phyloP scores from a whole-genome alignment of 1,140 invertebrate species.

The Hylaeus anthracinus region DNA sequence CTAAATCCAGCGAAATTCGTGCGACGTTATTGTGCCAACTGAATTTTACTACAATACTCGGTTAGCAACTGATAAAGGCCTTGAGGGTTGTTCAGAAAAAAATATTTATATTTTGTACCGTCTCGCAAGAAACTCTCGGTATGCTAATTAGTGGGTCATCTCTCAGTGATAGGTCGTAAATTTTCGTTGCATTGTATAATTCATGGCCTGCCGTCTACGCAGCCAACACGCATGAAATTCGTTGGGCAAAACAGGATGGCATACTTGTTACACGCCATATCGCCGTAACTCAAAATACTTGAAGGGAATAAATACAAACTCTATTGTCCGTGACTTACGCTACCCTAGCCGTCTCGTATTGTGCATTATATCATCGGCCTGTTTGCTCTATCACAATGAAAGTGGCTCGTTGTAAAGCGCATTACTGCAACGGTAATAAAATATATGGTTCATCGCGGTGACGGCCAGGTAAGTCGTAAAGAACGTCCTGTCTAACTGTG shows the following conservation, averaged over 20 bases:
- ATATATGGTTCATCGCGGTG: constrained; percentile 43
- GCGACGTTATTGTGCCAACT: no score
- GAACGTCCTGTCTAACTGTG: constrained; percentile 1
- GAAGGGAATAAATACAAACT: constrained; percentile 36
- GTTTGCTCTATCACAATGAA: constrained; percentile 51
- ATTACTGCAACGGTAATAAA: constrained; percentile 47
- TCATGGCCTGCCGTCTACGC: neutral
- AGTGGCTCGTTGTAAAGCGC: constrained; percentile 28
- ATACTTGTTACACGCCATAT: constrained; percentile 50
- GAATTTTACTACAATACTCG: no score
- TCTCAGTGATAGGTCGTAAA: constrained; percentile 14
- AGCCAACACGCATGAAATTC: neutral
- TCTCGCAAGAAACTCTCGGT: neutral
- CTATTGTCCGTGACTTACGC: constrained; percentile 59
- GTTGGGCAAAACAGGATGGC: constrained; percentile 28
- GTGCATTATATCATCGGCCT: constrained; percentile 49
- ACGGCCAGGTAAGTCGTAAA: constrained; percentile 21
- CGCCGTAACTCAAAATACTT: constrained; percentile 41
- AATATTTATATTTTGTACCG: no score
- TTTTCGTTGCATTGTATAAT: constrained; percentile 27
- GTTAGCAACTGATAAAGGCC: neutral
- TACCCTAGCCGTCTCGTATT: constrained; percentile 11
- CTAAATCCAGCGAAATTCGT: no score
- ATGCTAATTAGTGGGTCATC: neutral
- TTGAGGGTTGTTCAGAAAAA: neutral